Conservation (phyloP, 1,140 invertebrate species). For the Tetragnatha versicolor region DNA sequence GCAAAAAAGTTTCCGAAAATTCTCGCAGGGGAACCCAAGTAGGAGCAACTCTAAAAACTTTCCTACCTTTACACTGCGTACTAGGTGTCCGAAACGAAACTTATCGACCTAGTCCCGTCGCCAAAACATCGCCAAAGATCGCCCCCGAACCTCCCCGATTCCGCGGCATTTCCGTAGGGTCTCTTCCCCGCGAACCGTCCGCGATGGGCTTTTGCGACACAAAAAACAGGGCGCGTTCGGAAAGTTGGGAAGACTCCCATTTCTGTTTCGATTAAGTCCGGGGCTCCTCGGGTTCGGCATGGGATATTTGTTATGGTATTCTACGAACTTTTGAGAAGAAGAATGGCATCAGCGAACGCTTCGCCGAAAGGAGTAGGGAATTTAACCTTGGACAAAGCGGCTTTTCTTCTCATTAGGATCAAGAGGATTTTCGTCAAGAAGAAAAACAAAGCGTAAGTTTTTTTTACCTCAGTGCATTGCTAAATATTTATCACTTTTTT, state of each 20-base stretch:
- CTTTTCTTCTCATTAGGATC: slow-evolving; percentile 83
- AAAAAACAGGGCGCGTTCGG: not conserved
- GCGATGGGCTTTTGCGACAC: not conserved
- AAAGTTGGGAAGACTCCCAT: not conserved
- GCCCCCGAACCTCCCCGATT: not conserved
- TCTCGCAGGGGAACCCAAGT: too few species aligned
- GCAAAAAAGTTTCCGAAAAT: too few species aligned
- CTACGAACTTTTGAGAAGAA: slow-evolving; percentile 24
- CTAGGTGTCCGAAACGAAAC: slow-evolving; percentile 7
- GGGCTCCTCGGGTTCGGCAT: not conserved
- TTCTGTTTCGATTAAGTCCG: not conserved
- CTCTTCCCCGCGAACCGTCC: not conserved
- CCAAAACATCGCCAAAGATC: slow-evolving; percentile 40
- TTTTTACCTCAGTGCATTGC: too few species aligned
- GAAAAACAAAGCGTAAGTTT: slow-evolving; percentile 73
- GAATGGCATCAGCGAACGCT: slow-evolving; percentile 38
- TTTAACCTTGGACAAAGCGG: slow-evolving; percentile 67
- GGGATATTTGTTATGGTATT: slow-evolving; percentile 45
- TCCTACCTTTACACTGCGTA: slow-evolving; percentile 39
- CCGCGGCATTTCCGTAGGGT: slow-evolving; percentile 1
- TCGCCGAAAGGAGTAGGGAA: slow-evolving; percentile 45
- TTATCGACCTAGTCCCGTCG: slow-evolving; percentile 32
- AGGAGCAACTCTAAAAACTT: slow-evolving; percentile 12
- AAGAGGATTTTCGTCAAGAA: slow-evolving; percentile 90
- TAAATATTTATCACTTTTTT: too few species aligned